phyloP scores from a whole-genome alignment of 2,888 invertebrate species.

The Microctonus aethiopoides region DNA sequence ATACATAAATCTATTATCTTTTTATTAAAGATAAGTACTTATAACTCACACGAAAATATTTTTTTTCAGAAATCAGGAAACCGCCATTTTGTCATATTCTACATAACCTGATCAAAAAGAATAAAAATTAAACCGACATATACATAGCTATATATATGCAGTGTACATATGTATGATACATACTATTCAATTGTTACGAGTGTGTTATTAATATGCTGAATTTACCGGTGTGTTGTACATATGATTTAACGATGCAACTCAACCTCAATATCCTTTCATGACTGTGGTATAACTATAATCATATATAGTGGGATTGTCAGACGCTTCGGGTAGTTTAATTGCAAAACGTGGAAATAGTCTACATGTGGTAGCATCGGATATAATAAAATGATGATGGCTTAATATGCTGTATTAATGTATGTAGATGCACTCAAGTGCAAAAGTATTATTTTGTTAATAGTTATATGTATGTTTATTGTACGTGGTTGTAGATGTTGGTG shows the following conservation, averaged over 20 bases:
- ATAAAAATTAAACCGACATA: too few relatives aligned
- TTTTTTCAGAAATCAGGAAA: too few relatives aligned
- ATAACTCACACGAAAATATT: too few relatives aligned
- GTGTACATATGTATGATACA: conserved; percentile 6
- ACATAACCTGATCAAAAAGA: too few relatives aligned
- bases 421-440: not conserved
- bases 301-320: conserved; percentile 5
- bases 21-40: too few relatives aligned
- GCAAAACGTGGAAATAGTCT: not conserved
- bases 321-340: conserved; percentile 11
- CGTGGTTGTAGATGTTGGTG: too few relatives aligned
- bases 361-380: not conserved
- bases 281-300: not conserved
- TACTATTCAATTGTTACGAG: conserved; percentile 2
- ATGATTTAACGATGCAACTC: conserved; percentile 7
- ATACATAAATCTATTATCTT: too few relatives aligned
- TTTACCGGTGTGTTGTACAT: not conserved
- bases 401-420: not conserved
- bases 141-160: not conserved
- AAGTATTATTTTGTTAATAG: not conserved
- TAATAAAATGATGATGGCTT: not conserved
- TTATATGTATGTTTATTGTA: not conserved
- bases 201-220: conserved; percentile 6
- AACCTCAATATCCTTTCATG: not conserved
- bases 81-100: too few relatives aligned